Percentiles rank a stretch among this genome's conserved stretches.
phyloP scores from a whole-genome alignment of 2,888 invertebrate species.

The Protodeltote pygarga region DNA sequence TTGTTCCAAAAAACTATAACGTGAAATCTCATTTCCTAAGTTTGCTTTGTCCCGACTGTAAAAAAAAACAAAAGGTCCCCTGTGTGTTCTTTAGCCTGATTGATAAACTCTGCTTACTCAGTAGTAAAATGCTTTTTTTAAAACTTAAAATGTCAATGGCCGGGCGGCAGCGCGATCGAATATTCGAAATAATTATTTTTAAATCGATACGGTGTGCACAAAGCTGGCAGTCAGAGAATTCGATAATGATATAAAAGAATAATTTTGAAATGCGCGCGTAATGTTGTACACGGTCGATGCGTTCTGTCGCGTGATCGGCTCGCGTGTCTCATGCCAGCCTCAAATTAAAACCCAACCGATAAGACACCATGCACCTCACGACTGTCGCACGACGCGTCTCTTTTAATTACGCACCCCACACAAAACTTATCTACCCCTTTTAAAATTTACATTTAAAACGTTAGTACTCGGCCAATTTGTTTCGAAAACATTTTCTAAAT shows the following conservation, averaged over 20 bases:
- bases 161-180: constrained; percentile 36
- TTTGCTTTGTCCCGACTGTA: constrained; percentile 72
- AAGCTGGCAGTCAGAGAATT: constrained; percentile 49
- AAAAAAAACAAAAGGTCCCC: constrained; percentile 70
- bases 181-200: constrained; percentile 51
- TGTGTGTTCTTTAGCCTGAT: constrained; percentile 61
- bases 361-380: constrained; percentile 84
- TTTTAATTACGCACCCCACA: constrained; percentile 85
- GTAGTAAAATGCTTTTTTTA: constrained; percentile 48
- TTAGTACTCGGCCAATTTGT: constrained; percentile 47
- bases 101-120: constrained; percentile 60
- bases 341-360: constrained; percentile 85
- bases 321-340: constrained; percentile 83
- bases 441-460: constrained; percentile 67
- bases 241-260: constrained; percentile 74
- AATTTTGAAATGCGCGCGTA: constrained; percentile 69
- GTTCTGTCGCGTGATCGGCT: constrained; percentile 80
- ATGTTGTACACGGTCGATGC: constrained; percentile 62
- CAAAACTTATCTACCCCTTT: constrained; percentile 78
- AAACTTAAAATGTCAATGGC: constrained; percentile 45
- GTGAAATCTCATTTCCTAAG: constrained; percentile 85
- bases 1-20: constrained; percentile 78
- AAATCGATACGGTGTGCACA: constrained; percentile 44
- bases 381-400: constrained; percentile 80
- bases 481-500: constrained; percentile 41